phyloP scores from a whole-genome alignment of 1,140 invertebrate genomes.

The Meloidogyne hapla region DNA sequence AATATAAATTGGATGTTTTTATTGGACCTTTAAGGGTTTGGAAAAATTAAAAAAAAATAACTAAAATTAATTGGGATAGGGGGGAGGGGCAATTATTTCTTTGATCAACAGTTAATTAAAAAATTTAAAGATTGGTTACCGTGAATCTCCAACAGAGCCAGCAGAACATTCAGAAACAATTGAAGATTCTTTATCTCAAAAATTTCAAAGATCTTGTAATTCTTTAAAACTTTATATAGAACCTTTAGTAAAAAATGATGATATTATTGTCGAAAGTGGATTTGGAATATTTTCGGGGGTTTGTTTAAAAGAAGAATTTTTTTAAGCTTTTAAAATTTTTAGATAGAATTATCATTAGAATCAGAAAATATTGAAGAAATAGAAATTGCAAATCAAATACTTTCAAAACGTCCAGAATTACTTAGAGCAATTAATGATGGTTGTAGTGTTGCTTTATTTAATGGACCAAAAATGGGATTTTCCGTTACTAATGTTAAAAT shows the following conservation, averaged over 20 bases:
- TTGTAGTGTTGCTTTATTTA: conserved; percentile 65
- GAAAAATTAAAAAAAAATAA: not conserved
- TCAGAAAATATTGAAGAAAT: conserved; percentile 46
- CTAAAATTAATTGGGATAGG: too few species aligned
- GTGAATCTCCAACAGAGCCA: conserved; percentile 68
- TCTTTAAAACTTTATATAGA: conserved; percentile 63
- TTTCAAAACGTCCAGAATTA: conserved; percentile 58
- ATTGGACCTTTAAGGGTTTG: conserved; percentile 86
- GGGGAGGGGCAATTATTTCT: too few species aligned
- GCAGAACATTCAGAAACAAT: conserved; percentile 66
- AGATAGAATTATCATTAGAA: conserved; percentile 14
- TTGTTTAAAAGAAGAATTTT: not conserved
- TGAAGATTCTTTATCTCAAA: conserved; percentile 41
- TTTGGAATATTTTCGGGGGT: not conserved
- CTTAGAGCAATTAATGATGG: conserved; percentile 68
- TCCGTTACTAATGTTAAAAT: conserved; percentile 75
- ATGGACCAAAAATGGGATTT: conserved; percentile 67
- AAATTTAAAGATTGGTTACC: conserved; percentile 69
- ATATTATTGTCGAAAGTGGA: conserved; percentile 39
- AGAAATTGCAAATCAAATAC: conserved; percentile 5
- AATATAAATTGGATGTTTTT: conserved; percentile 88
- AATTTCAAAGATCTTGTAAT: conserved; percentile 34
- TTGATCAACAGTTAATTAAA: too few species aligned
- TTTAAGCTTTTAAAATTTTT: not conserved
- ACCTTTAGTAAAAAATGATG: conserved; percentile 67